These are phyloP conservation scores for Xenopus tropicalis DNA, from an alignment of 2,113 vertebrate species.

Conservation along the genomic window DNA sequence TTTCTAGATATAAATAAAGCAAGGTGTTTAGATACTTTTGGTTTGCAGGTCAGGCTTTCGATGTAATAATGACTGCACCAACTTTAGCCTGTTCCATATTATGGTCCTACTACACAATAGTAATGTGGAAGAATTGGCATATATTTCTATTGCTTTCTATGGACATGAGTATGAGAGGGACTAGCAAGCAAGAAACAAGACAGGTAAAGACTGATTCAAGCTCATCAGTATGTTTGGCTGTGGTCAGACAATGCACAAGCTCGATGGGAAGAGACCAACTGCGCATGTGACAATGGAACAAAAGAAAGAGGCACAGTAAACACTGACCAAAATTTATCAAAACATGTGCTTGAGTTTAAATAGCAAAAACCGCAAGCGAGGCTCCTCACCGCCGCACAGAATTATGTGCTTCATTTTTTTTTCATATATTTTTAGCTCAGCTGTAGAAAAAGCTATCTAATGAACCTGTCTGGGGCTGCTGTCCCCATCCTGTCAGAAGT, in stretches of 20 bases:
- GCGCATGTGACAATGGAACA: background rate
- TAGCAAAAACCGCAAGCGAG: conserved; percentile 66
- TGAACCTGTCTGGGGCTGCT: conserved; percentile 99
- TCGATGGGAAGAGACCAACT: background rate
- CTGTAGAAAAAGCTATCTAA: conserved; percentile 99
- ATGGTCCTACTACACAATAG: too few relatives aligned
- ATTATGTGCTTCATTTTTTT: conserved; percentile 67
- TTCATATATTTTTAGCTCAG: conserved; percentile 77
- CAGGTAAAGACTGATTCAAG: too few relatives aligned
- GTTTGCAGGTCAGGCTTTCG: too few relatives aligned
- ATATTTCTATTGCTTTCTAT: too few relatives aligned
- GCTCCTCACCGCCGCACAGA: conserved; percentile 79
- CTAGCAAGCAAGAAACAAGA: too few relatives aligned
- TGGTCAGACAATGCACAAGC: background rate
- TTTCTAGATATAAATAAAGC: too few relatives aligned
- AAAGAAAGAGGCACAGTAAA: conserved; percentile 65
- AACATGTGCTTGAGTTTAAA: conserved; percentile 87
- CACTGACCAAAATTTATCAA: conserved; percentile 83
- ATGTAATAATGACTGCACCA: too few relatives aligned
- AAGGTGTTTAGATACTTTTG: too few relatives aligned
- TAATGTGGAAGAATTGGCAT: too few relatives aligned
- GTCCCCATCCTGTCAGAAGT: conserved; percentile 99
- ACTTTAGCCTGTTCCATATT: too few relatives aligned
- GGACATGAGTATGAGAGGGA: too few relatives aligned
- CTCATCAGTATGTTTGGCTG: background rate